A percentile compares a stretch with the other conserved stretches of the same genome.
phyloP scores from a whole-genome alignment of 53 echinoderm and acorn worm species.

The Pentamera pediparva region DNA sequence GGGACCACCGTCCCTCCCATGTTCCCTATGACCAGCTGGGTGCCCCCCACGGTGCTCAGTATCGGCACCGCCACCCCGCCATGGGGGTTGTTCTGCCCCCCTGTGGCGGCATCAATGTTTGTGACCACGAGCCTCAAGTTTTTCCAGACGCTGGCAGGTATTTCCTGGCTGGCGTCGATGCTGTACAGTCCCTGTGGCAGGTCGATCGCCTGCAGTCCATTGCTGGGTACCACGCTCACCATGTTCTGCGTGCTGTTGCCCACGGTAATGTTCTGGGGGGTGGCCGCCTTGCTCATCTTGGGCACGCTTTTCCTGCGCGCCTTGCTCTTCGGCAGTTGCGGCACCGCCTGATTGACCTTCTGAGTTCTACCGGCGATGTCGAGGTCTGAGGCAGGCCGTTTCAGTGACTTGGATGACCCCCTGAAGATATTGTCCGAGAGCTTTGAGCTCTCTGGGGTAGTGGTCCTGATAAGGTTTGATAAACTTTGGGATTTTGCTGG shows the following conservation, averaged over 20 bases:
- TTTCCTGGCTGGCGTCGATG: slow-evolving; percentile 48
- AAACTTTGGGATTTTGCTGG: slow-evolving; percentile 1
- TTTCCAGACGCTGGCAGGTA: slow-evolving; percentile 51
- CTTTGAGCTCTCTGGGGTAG: neutral
- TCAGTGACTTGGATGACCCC: slow-evolving; percentile 36
- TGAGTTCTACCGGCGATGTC: slow-evolving; percentile 47
- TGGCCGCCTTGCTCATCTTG: slow-evolving; percentile 16
- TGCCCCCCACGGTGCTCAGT: slow-evolving; percentile 68
- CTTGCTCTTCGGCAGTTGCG: slow-evolving; percentile 58
- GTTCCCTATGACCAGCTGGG: slow-evolving; percentile 74
- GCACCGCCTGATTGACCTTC: slow-evolving; percentile 37
- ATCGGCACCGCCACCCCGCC: slow-evolving; percentile 67
- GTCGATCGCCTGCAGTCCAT: slow-evolving; percentile 80
- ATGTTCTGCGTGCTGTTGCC: slow-evolving; percentile 43
- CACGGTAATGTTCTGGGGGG: neutral
- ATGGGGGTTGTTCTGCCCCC: slow-evolving; percentile 30
- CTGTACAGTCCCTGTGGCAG: slow-evolving; percentile 59
- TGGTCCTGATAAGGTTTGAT: slow-evolving; percentile 19
- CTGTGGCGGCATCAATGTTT: slow-evolving; percentile 85
- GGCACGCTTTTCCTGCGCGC: slow-evolving; percentile 82
- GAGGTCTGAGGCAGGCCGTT: slow-evolving; percentile 41
- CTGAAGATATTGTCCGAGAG: slow-evolving; percentile 47
- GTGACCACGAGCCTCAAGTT: slow-evolving; percentile 88
- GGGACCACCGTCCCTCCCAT: slow-evolving; percentile 71
- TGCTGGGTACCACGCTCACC: slow-evolving; percentile 71